Evolutionary conservation across 2,113 vertebrate species (phyloP).

Genomic region (Dermatemys mawii): DNA sequence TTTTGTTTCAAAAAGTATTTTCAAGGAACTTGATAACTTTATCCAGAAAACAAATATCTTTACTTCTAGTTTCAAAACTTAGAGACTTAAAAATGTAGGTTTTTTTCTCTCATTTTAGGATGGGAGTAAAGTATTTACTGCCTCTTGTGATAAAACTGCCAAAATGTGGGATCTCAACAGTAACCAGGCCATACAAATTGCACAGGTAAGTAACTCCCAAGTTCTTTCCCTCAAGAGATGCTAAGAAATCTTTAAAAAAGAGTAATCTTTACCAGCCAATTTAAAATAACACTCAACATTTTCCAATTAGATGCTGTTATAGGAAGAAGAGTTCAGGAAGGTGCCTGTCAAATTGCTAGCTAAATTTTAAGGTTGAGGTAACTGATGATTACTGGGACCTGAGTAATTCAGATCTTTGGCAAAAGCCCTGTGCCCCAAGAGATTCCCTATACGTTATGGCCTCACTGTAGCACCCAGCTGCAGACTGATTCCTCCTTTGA

Average conservation of each 20-base stretch:
- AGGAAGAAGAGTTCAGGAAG: background rate
- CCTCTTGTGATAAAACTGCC: slow-evolving; percentile 98
- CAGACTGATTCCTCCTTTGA: background rate
- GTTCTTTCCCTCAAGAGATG: background rate
- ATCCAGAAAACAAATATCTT: background rate
- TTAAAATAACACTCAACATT: background rate
- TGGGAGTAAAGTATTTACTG: slow-evolving; percentile 98
- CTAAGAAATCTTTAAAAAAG: background rate
- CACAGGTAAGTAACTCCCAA: slow-evolving; percentile 83
- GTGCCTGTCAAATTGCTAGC: background rate
- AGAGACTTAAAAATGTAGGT: too few relatives aligned
- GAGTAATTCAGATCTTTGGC: background rate
- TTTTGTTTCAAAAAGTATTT: background rate
- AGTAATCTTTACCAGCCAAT: background rate
- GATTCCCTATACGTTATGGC: background rate
- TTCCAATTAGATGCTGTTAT: background rate
- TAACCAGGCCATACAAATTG: slow-evolving; percentile 98
- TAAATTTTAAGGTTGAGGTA: background rate
- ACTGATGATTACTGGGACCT: background rate
- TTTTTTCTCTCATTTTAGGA: slow-evolving; percentile 83
- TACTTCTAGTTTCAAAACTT: background rate
- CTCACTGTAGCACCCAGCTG: background rate
- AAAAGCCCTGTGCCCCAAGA: background rate
- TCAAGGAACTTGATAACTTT: background rate
- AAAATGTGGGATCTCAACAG: slow-evolving; percentile 99